Base-by-base conservation (phyloP, 2,888 invertebrate genomes). In the Argyresthia albistria region DNA sequence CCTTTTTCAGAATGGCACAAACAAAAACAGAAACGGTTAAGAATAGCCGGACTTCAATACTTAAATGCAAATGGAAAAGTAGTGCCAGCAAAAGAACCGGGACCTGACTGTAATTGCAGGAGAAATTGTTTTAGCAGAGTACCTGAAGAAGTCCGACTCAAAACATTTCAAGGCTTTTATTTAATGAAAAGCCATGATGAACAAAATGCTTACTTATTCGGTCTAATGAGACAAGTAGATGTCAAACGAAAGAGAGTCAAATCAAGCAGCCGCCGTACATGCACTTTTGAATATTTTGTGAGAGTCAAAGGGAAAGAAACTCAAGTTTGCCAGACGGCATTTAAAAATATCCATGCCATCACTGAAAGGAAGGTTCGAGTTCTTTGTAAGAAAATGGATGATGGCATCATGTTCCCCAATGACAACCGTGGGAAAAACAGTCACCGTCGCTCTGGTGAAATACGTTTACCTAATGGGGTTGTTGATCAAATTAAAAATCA, bases 131-230 rank as follows among this genome's bases (percentile, higher is more conserved):
- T 82, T 61, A 76, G 79, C 64, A 88, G 79, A 66, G 83, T 89
- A 6, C 86, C 88, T 25, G 87, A 88, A 64, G 83, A 87, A 55
- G 66, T 88, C 8, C 69, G 89, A 59, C 58, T 83, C 25, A 88
- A 82, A 68, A 88, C 89, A 9, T 89, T 89, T 66, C 84, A 88
- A 63, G 89, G 89, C 3, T 89, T 88, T 60, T 89, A 89, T 60
- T 80, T 86, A 6, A 86, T 89, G 80, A 88, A 89, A 67, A 87
- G 84, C 16, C 89, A 89, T 64, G 89, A 89, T 71, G 89, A 89
- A 67, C 89, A 89, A 68, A 89, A 89, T 73, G 89, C 89, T 35
- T 89, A 89, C 66, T 73, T 89, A 57, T 89, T 88, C 71, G 89
- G 89, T 15, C 75, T 89, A 2, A 89, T 89, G 83, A 76, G 89